A percentile compares a stretch with the other conserved stretches of the same genome.
Evolutionary conservation across 2,888 invertebrate species (phyloP).

Genomic region (Antheraea assamensis): DNA sequence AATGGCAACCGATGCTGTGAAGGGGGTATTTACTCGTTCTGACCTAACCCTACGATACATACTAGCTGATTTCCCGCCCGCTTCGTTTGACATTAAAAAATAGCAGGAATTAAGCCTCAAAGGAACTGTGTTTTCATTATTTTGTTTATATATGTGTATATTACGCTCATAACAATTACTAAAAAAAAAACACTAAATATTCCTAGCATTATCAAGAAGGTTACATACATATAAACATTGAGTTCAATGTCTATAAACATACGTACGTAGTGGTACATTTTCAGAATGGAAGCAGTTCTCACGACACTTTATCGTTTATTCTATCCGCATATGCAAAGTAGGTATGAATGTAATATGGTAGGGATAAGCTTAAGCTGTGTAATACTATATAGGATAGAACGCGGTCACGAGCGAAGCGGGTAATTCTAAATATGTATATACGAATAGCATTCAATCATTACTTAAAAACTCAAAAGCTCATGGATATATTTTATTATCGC

Average conservation of each 20-base stretch:
- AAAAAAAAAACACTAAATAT: neutral
- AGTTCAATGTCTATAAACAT: neutral
- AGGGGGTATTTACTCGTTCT: too few relatives aligned
- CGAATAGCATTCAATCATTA: too few relatives aligned
- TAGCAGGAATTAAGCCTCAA: too few relatives aligned
- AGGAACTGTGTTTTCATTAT: neutral
- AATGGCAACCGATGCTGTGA: too few relatives aligned
- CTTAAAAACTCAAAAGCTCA: too few relatives aligned
- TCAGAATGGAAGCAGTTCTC: slow-evolving; percentile 13
- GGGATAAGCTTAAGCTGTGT: slow-evolving; percentile 24
- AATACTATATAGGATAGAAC: slow-evolving; percentile 18
- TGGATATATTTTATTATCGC: too few relatives aligned
- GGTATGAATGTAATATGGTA: slow-evolving; percentile 21
- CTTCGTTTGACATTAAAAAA: too few relatives aligned
- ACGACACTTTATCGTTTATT: slow-evolving; percentile 20
- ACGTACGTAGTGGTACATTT: slow-evolving; percentile 11
- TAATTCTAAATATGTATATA: neutral
- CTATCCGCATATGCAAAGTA: slow-evolving; percentile 22
- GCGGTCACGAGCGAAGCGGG: slow-evolving; percentile 5
- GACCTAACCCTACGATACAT: too few relatives aligned
- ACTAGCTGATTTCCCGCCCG: too few relatives aligned
- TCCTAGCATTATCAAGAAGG: neutral
- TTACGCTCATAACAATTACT: neutral
- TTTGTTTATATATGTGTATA: too few relatives aligned
- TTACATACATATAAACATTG: neutral